Percentiles rank a stretch among this genome's conserved stretches.
Conservation (phyloP, 2,888 invertebrate genomes). For the Spialia ferax region DNA sequence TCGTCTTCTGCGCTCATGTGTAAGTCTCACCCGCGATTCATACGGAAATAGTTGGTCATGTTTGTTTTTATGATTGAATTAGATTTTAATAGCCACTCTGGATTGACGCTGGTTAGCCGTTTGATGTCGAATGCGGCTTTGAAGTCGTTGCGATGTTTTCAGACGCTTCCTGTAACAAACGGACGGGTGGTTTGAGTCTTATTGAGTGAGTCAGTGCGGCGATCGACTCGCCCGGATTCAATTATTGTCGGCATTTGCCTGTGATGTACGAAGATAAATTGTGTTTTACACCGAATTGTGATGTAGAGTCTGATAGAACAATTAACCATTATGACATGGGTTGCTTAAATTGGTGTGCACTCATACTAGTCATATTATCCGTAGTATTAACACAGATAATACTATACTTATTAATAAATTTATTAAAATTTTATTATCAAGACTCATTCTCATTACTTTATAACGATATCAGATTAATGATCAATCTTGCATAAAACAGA, state of each 20-base stretch:
- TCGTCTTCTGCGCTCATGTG: slow-evolving; percentile 72
- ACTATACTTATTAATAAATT: no score
- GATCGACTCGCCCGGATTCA: slow-evolving; percentile 34
- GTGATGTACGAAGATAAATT: slow-evolving; percentile 33
- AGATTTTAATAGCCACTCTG: slow-evolving; percentile 69
- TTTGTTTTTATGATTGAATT: slow-evolving; percentile 83
- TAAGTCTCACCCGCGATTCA: slow-evolving; percentile 62
- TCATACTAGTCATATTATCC: slow-evolving; percentile 29
- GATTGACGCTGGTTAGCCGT: slow-evolving; percentile 62
- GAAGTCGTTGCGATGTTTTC: slow-evolving; percentile 62
- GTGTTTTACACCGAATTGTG: slow-evolving; percentile 31
- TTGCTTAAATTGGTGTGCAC: slow-evolving; percentile 32
- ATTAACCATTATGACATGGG: slow-evolving; percentile 34
- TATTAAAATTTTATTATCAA: no score
- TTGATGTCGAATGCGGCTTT: slow-evolving; percentile 71
- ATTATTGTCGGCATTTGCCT: slow-evolving; percentile 34
- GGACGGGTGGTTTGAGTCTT: slow-evolving; percentile 62
- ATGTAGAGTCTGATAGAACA: slow-evolving; percentile 30
- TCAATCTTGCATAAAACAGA: no score
- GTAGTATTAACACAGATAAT: slow-evolving; percentile 17
- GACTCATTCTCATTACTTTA: neutral
- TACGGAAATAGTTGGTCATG: slow-evolving; percentile 74
- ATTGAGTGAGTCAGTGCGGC: slow-evolving; percentile 57
- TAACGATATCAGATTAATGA: neutral
- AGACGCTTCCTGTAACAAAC: slow-evolving; percentile 77